These are phyloP conservation scores for Belgica antarctica DNA, from an alignment of 2,888 invertebrate species.

Conservation along the genomic window DNA sequence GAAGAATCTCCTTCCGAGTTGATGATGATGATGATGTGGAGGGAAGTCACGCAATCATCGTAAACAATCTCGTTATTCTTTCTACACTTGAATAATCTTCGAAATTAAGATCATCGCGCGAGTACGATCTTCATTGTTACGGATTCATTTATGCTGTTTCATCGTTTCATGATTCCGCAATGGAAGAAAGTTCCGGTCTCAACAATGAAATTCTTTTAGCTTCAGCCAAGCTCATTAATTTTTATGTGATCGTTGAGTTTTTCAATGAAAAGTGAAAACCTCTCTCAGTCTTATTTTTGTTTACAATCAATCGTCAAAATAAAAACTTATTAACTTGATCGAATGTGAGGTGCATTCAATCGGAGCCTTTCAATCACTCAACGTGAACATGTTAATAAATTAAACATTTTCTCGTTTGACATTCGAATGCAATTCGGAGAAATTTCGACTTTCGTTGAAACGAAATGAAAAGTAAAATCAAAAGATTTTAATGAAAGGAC, in stretches of 20 bases:
- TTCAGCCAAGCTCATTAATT: neutral
- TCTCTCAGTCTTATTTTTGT: neutral
- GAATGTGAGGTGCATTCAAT: neutral
- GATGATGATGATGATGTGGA: too few species aligned
- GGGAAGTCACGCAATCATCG: constrained; percentile 1
- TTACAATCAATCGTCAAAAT: neutral
- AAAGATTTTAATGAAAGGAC: constrained; percentile 32
- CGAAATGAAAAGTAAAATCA: neutral
- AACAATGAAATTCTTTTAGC: constrained; percentile 34
- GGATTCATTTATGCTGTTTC: too few species aligned
- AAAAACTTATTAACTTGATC: constrained; percentile 2
- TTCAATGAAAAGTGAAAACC: constrained; percentile 15
- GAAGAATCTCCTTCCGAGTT: constrained; percentile 23
- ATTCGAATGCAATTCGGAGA: neutral
- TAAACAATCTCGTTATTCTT: neutral
- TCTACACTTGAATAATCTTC: neutral
- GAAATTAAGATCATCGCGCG: neutral
- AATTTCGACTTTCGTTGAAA: neutral
- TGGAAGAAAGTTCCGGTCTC: constrained; percentile 32
- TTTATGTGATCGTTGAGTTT: neutral
- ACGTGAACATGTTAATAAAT: neutral
- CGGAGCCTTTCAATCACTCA: neutral
- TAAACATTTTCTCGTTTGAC: neutral
- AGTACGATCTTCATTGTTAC: too few species aligned
- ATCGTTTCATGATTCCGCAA: neutral